These are phyloP conservation scores for Ibycter americanus DNA, from an alignment of 2,797 vertebrate species.

Conservation along the genomic window DNA sequence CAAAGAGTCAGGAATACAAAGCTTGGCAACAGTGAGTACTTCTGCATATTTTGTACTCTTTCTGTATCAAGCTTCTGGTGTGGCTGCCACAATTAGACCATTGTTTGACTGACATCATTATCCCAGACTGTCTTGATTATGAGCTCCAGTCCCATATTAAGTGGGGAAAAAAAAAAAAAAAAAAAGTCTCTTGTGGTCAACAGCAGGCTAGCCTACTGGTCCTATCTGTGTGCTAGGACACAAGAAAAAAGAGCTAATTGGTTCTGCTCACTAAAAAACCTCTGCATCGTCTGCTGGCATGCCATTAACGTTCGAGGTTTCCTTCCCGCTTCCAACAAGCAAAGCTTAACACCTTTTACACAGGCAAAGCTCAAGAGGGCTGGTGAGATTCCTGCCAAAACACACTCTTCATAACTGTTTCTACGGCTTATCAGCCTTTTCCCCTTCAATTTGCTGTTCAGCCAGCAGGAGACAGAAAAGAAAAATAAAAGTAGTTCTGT, in stretches of 20 bases:
- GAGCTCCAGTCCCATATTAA: neutral
- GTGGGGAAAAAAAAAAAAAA: neutral
- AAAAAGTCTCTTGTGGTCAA: neutral
- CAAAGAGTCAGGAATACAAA: neutral
- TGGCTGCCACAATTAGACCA: neutral
- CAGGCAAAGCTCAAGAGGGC: neutral
- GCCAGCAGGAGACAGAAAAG: neutral
- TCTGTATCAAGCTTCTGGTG: neutral
- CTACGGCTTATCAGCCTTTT: constrained; percentile 1
- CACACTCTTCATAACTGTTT: neutral
- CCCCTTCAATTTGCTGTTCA: neutral
- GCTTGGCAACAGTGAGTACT: neutral
- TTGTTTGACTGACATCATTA: neutral
- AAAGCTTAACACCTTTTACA: neutral
- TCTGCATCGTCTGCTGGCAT: neutral
- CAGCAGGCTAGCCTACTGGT: neutral
- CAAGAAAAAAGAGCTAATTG: neutral
- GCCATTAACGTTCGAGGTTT: neutral
- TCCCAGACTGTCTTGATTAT: neutral
- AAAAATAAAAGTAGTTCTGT: neutral
- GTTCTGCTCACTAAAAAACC: neutral
- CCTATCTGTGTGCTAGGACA: neutral
- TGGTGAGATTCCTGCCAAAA: neutral
- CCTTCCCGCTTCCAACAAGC: neutral
- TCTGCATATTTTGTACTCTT: neutral